phyloP scores from a whole-genome alignment of 2,888 invertebrate species.

The Augiades crinisus region DNA sequence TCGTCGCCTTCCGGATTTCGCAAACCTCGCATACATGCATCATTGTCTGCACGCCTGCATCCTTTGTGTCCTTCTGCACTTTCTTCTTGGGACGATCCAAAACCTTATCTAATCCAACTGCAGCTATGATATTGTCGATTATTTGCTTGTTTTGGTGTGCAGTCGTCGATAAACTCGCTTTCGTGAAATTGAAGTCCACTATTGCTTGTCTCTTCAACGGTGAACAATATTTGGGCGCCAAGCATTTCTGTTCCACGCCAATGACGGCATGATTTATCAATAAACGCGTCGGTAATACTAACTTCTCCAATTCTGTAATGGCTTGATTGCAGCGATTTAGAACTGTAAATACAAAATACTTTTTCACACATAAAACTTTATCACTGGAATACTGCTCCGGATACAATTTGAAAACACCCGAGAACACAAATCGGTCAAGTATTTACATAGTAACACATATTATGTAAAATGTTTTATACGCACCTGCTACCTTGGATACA shows the following conservation, averaged over 20 bases:
- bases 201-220: constrained; percentile 65
- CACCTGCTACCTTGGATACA: constrained; percentile 54
- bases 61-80: constrained; percentile 49
- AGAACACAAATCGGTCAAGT: too few relatives aligned
- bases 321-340: constrained; percentile 65
- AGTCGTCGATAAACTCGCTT: constrained; percentile 39
- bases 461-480: constrained; percentile 38
- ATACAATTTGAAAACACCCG: too few relatives aligned
- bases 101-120: constrained; percentile 55
- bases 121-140: constrained; percentile 59
- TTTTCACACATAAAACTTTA: constrained; percentile 26
- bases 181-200: constrained; percentile 63
- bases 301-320: constrained; percentile 49
- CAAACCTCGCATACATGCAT: constrained; percentile 66
- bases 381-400: too few relatives aligned
- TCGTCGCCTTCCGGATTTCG: constrained; percentile 59
- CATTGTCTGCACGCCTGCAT: constrained; percentile 64
- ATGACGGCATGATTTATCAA: constrained; percentile 50
- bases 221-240: constrained; percentile 59
- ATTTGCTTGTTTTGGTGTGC: constrained; percentile 63
- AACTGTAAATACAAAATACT: constrained; percentile 64
- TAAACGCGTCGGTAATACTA: constrained; percentile 59
- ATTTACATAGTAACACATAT: too few relatives aligned
- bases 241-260: constrained; percentile 46
- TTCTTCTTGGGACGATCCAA: constrained; percentile 57